Base-by-base conservation (phyloP, 2,797 vertebrate genomes). In the Chloroceryle inda region DNA sequence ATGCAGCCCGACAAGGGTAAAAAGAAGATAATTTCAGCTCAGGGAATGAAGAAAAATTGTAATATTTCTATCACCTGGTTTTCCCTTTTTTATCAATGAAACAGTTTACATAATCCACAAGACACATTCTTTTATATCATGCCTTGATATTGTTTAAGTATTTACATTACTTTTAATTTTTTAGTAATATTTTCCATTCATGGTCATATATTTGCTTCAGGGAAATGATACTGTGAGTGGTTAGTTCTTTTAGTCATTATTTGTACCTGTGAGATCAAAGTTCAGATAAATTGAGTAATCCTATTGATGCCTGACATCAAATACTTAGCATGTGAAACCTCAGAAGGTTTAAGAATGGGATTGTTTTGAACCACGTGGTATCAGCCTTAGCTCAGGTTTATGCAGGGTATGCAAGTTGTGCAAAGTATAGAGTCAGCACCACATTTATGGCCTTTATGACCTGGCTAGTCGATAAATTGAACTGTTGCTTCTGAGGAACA, bases 331-430 rank as follows among this genome's bases (percentile, higher is more conserved):
- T 26, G 22, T 24, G 15, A 75, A 73, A 24, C 18, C 5, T 62
- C 18, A 27, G 6, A 27, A 59, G 2, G 2, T 45, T 45, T 68
- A 40, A 37, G 31, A 84, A 49, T 9, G 8, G 85, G 8, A 26
- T 31, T 64, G 7, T 55, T 88, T 49, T 71, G 16, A 86, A 27
- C 7, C 37, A 40, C 4, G 3, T 1, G 0, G 3, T 45, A 21
- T 22, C 2, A 0, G 8, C 24, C 47, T 31, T 49, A 68, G 6
- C 27, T 63, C 12, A 14, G 3, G 14, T 45, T 83, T 45, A 37
- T 15, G 13, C 14, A 63, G n/a, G 2, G 3, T 58, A 62, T 85
- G 5, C 4, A 53, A 29, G 7, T 31, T 61, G 5, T 0, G 1
- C 26, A 66, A 56, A 9, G 7, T 31, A 15, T 24, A 19, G 33